Base-by-base conservation (phyloP, 1,140 invertebrate genomes). In the Pseudomyrmex gracilis region DNA sequence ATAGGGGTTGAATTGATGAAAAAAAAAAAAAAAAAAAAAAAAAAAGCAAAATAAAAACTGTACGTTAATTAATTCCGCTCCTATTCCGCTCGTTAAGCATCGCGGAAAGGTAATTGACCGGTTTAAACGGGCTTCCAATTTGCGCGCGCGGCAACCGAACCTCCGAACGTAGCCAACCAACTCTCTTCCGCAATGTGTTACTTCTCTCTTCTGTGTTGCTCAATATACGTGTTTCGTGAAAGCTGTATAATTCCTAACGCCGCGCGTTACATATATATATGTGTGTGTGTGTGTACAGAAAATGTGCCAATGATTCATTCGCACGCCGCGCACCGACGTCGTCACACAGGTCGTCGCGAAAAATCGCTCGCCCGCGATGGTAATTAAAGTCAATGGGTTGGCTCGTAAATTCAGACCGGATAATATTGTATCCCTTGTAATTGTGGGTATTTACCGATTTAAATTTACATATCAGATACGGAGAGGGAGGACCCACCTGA, bases 251-350 rank as follows among this genome's bases (percentile, higher is more conserved):
- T 84, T 86, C 57, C 84, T 86, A 76, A 84, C 57, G 67, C 64
- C 24, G 5, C 34, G 34, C 34, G 34, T 34, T 34, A 34, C 34
- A 2, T 24, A 24, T 24, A 24, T 24, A 34, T 5, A 5, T 4
- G 5, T 34, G 5, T 34, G 7, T 34, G 7, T 34, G 1, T 34
- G 1, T 34, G 34, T 24, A 57, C 63, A 78, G 68, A 84, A 83
- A 88, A 82, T 55, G 20, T 67, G 15, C 15, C 60, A 60, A 55
- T 88, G 87, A 89, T 51, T 84, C 87, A 84, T 83, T 78, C 58
- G 24, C 43, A 82, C 77, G 24, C 12, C 24, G 51, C 22, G 20
- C 34, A 34, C 34, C 34, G 34, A 34, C 34, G n/a, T n/a, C n/a
- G n/a, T n/a, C n/a, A 34, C 7, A 60, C 45, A 47, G 51, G 73